A percentile compares a stretch with the other conserved stretches of the same genome.
phyloP scores from a whole-genome alignment of 30 jellyfish, hydroid and myxozoan species.

The Pseudorhiza aurosa region DNA sequence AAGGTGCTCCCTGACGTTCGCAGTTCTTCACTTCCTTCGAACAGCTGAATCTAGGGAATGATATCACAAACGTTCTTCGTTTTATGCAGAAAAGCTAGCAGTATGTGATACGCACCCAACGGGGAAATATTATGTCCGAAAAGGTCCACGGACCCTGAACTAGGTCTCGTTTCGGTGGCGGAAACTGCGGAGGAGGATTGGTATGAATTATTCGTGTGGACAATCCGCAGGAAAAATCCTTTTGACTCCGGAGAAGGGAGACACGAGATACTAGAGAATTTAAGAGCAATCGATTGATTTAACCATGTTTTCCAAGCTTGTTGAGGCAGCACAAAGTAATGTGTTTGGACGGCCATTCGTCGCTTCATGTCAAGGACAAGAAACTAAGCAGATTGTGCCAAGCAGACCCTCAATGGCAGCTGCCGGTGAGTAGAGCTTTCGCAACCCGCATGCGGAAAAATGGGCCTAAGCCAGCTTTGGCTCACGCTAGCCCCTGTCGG shows the following conservation, averaged over 20 bases:
- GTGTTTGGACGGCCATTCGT: conserved; percentile 79
- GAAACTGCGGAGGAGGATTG: conserved; percentile 20
- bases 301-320: conserved; percentile 83
- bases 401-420: conserved; percentile 88
- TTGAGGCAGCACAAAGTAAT: conserved; percentile 84
- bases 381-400: conserved; percentile 42
- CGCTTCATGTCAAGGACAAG: conserved; percentile 64
- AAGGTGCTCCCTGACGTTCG: too few species aligned
- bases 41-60: too few species aligned
- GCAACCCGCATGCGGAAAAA: not conserved
- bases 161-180: not conserved
- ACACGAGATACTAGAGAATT: not conserved
- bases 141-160: conserved; percentile 2
- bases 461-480: conserved; percentile 20
- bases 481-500: too few species aligned
- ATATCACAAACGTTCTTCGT: too few species aligned
- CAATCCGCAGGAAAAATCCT: conserved; percentile 5
- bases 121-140: conserved; percentile 15
- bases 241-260: not conserved
- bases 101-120: too few species aligned
- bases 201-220: conserved; percentile 11
- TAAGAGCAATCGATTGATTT: not conserved
- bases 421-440: conserved; percentile 57
- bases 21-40: too few species aligned
- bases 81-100: not conserved